phyloP scores from a whole-genome alignment of 2,888 invertebrate genomes.

The Axea sp. region DNA sequence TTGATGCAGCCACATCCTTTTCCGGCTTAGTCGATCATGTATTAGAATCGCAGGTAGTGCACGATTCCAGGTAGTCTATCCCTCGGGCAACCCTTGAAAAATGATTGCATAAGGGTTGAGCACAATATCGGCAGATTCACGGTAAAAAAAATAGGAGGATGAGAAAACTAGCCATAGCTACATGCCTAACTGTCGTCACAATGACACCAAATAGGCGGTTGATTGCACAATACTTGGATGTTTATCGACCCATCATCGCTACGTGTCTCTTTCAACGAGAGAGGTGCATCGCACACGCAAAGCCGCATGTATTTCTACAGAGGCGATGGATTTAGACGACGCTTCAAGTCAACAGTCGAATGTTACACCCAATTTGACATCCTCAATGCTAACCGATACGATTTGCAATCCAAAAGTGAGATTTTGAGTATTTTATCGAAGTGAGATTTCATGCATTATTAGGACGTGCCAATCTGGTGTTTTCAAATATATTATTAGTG shows the following conservation, averaged over 20 bases:
- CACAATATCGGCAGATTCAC: constrained; percentile 55
- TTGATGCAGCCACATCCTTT: constrained; percentile 59
- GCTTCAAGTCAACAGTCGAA: constrained; percentile 75
- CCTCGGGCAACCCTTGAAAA: constrained; percentile 64
- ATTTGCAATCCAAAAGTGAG: constrained; percentile 69
- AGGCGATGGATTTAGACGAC: constrained; percentile 57
- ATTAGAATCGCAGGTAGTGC: constrained; percentile 60
- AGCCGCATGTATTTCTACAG: constrained; percentile 51
- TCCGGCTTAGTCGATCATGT: constrained; percentile 60
- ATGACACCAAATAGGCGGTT: constrained; percentile 79
- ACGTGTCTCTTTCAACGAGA: constrained; percentile 63
- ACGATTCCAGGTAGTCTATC: constrained; percentile 43
- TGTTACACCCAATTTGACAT: constrained; percentile 79
- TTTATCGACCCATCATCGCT: constrained; percentile 79
- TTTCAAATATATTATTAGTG: constrained; percentile 24
- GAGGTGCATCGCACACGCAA: constrained; percentile 59
- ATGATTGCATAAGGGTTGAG: constrained; percentile 61
- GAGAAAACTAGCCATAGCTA: constrained; percentile 69
- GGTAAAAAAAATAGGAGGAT: constrained; percentile 67
- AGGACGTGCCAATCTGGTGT: constrained; percentile 20
- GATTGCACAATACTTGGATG: constrained; percentile 78
- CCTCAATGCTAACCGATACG: constrained; percentile 72
- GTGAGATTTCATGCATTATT: constrained; percentile 49
- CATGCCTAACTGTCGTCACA: constrained; percentile 75
- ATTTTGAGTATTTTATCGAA: constrained; percentile 56